Evolutionary conservation across 2,113 vertebrate species (phyloP), one percentile per base, ranked within the genome.

Genomic region (Elachura formosa): DNA sequence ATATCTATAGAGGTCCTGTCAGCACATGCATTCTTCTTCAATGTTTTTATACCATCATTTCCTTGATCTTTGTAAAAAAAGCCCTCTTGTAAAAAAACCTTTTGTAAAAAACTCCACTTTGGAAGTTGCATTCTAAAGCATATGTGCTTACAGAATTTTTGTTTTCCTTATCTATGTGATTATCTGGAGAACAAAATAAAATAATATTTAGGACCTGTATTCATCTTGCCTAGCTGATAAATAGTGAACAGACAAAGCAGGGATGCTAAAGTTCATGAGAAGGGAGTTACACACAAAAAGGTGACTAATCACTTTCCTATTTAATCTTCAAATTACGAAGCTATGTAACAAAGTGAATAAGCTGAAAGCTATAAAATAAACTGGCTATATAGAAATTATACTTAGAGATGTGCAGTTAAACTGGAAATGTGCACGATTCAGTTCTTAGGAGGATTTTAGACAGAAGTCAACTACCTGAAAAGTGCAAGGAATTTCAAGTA

Each of bases 251-350:
- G 73, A 81, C 9, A 87, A 84, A 69, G 21, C 18, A 73, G 55
- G 14, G 40, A 36, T 80, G 55, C 75, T 58, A 5, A 76, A 89
- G 63, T 85, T 91, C 58, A 51, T 24, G 29, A 80, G 45, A 82
- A 79, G 0, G 2, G 20, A 83, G 46, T 40, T 29, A 67, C 5
- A 58, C 0, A 0, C 46, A 61, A 25, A 76, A 64, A n/a, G n/a
- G n/a, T n/a, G 79, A 89, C 71, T 87, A 49, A 75, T 85, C 46
- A 56, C 66, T 83, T 95, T 61, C 34, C 59, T 19, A 41, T 62
- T 73, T 74, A 95, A 77, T 31, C 43, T 38, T 38, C 71, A 95
- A 91, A 79, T 84, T 77, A 95, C 83, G 91, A 54, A 76, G 51
- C 59, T 79, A 59, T 24, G 51, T 77, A 74, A 90, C 54, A 6